A percentile compares a stretch with the other conserved stretches of the same genome.
These are phyloP conservation scores for Drosophila mauritiana DNA, from an alignment of 1,140 invertebrate species.

Conservation along the genomic window DNA sequence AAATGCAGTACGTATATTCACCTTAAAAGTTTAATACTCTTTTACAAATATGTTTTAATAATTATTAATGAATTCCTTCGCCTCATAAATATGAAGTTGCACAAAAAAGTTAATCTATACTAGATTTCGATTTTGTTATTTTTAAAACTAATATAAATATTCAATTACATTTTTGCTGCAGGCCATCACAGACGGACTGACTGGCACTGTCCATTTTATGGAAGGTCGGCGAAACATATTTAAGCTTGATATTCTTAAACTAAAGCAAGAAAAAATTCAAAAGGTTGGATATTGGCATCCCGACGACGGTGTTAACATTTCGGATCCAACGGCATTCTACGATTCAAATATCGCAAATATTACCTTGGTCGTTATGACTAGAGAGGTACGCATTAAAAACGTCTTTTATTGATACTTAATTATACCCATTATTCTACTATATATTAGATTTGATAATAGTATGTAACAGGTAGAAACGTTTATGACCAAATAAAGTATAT, in stretches of 20 bases:
- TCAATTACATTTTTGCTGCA: conserved; percentile 21
- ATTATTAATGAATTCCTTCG: too few species aligned
- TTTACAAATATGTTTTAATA: too few species aligned
- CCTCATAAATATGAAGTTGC: too few species aligned
- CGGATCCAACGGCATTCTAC: conserved; percentile 94
- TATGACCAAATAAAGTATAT: not conserved
- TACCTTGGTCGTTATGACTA: conserved; percentile 93
- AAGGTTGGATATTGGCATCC: conserved; percentile 94
- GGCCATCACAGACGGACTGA: conserved; percentile 90
- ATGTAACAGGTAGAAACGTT: not conserved
- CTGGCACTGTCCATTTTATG: conserved; percentile 94
- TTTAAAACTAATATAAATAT: not conserved
- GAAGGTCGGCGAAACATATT: conserved; percentile 93
- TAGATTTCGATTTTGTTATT: too few species aligned
- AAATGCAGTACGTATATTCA: conserved; percentile 84
- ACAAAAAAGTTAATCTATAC: too few species aligned
- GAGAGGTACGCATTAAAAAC: conserved; percentile 84
- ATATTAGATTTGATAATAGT: too few species aligned
- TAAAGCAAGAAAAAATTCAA: conserved; percentile 90
- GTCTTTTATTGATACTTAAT: too few species aligned
- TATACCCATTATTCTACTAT: too few species aligned
- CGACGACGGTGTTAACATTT: conserved; percentile 90
- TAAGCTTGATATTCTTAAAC: conserved; percentile 93
- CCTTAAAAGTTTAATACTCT: too few species aligned
- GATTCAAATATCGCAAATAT: conserved; percentile 93